A percentile compares a stretch with the other conserved stretches of the same genome.
Conservation (phyloP, 2,888 invertebrate species). For the Euspilapteryx auroguttella region DNA sequence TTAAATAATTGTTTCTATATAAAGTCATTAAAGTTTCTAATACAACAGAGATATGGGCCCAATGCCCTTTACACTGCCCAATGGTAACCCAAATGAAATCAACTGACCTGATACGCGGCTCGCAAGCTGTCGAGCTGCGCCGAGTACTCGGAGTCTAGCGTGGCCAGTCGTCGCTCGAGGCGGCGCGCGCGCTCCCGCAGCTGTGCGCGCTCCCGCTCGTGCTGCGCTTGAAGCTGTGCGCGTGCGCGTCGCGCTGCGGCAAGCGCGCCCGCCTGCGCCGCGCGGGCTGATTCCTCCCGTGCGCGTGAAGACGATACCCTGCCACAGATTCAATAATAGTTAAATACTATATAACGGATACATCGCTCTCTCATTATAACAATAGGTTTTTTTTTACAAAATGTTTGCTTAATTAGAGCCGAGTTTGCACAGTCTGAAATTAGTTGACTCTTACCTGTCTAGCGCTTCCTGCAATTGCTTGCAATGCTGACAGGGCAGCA, state of each 20-base stretch:
- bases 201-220: conserved; percentile 62
- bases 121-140: conserved; percentile 80
- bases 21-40: too few relatives aligned
- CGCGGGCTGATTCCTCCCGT: conserved; percentile 37
- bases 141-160: conserved; percentile 80
- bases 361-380: too few relatives aligned
- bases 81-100: too few relatives aligned
- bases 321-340: conserved; percentile 4
- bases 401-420: too few relatives aligned
- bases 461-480: conserved; percentile 55
- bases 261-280: conserved; percentile 42
- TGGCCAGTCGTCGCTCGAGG: conserved; percentile 70
- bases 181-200: conserved; percentile 71
- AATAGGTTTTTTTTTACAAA: too few relatives aligned
- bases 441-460: conserved; percentile 30
- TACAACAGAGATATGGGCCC: too few relatives aligned
- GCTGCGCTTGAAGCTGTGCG: conserved; percentile 39
- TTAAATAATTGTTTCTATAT: too few relatives aligned
- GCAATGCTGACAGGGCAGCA: conserved; percentile 54
- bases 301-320: conserved; percentile 37
- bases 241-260: conserved; percentile 47
- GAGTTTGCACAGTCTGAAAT: not conserved
- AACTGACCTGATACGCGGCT: conserved; percentile 67
- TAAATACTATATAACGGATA: too few relatives aligned
- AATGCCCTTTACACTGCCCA: too few relatives aligned